phyloP scores from a whole-genome alignment of 1,140 invertebrate genomes.

The Drosophila lacteicornis region DNA sequence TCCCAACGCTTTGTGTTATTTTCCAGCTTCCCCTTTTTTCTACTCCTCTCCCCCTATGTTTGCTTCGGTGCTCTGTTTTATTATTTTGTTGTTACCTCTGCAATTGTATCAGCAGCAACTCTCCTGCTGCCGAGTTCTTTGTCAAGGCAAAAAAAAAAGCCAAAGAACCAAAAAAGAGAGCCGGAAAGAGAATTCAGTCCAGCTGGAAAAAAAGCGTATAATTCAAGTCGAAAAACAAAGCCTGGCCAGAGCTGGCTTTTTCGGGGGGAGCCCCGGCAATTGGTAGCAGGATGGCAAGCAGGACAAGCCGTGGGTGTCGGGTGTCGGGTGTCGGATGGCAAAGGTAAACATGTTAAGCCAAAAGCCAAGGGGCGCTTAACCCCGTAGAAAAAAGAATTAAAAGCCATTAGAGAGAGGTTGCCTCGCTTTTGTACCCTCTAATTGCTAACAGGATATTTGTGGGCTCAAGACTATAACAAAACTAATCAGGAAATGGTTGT shows the following conservation, averaged over 20 bases:
- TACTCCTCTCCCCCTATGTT: conserved; percentile 2
- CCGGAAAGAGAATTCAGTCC: conserved; percentile 9
- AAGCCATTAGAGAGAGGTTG: background rate
- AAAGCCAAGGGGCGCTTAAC: conserved; percentile 70
- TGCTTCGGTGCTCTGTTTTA: conserved; percentile 35
- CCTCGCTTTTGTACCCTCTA: conserved; percentile 7
- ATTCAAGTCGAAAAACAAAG: conserved; percentile 36
- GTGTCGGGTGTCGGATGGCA: conserved; percentile 21
- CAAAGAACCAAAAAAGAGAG: background rate
- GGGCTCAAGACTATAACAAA: no score
- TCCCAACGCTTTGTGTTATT: conserved; percentile 71
- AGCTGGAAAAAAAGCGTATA: conserved; percentile 20
- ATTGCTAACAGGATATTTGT: no score
- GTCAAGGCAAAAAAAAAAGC: conserved; percentile 14
- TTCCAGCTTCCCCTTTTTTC: conserved; percentile 18
- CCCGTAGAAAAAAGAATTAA: conserved; percentile 25
- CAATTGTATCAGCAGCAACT: conserved; percentile 72
- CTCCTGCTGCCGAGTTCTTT: conserved; percentile 36
- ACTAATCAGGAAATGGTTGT: background rate
- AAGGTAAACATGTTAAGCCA: conserved; percentile 76
- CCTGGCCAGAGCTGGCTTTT: conserved; percentile 1
- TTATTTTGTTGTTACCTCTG: conserved; percentile 58
- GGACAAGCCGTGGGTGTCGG: no score
- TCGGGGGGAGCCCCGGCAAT: background rate
- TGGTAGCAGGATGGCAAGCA: background rate